These are phyloP conservation scores for Dreissena polymorpha DNA, from an alignment of 1,140 invertebrate species.

Conservation along the genomic window DNA sequence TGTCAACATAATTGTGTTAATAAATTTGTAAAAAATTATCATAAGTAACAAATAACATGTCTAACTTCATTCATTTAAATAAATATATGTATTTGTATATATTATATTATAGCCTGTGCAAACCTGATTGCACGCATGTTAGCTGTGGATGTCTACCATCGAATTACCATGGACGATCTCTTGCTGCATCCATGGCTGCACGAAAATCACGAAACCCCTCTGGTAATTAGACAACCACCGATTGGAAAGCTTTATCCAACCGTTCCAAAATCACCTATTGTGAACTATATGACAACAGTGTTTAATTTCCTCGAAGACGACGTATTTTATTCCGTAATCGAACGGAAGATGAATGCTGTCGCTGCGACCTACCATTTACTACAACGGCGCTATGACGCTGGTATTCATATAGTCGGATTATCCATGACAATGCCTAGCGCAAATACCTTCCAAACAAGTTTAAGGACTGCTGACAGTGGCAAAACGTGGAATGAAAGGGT, in stretches of 20 bases:
- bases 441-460: neutral
- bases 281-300: conserved; percentile 69
- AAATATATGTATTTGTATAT: no score
- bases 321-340: conserved; percentile 64
- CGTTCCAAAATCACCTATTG: conserved; percentile 58
- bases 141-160: conserved; percentile 59
- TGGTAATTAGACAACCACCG: conserved; percentile 55
- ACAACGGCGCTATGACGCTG: conserved; percentile 57
- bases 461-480: conserved; percentile 6
- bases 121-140: conserved; percentile 69
- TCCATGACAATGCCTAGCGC: conserved; percentile 37
- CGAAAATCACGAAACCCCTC: conserved; percentile 51
- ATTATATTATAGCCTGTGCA: conserved; percentile 64
- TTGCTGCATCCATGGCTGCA: conserved; percentile 69
- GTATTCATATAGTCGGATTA: conserved; percentile 58
- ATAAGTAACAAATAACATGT: no score
- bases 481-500: conserved; percentile 21
- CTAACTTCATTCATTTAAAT: no score
- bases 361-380: conserved; percentile 67
- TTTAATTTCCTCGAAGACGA: conserved; percentile 70
- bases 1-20: no score
- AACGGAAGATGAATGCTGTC: conserved; percentile 67
- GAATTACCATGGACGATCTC: conserved; percentile 70
- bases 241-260: conserved; percentile 54
- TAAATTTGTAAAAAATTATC: no score